Evolutionary conservation across 1,140 invertebrate genomes (phyloP), one percentile per base, ranked within the genome.

Genomic region (Papilio helenus): DNA sequence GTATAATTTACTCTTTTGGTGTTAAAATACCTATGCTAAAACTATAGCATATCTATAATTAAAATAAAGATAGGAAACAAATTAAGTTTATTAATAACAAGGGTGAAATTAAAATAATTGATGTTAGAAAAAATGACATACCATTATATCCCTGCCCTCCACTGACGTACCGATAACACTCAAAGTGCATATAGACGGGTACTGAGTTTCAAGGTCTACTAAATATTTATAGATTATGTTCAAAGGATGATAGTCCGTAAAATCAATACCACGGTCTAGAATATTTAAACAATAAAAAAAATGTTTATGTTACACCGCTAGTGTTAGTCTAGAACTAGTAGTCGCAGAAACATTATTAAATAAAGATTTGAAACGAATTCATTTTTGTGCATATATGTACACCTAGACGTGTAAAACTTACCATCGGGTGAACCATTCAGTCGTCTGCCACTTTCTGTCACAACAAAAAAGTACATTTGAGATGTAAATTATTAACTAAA

Each of bases 91-190:
- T 2, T 2, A 29, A 29, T 29, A 3, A 29, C 3, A 29, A 29
- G 29, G 29, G 3, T 29, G 3, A 29, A 29, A 29, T 29, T 29
- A 29, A 29, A 29, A 29, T 29, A 29, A 29, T 2, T 29, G 29
- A 2, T 29, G 29, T 29, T 1, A 2, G 29, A 29, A 29, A 29
- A 29, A 29, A 2, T 29, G 1, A 29, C 84, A 72, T 80, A 93
- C 91, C 90, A 90, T 91, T 83, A 93, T 91, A 71, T 92, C 87
- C 44, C 91, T 85, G 12, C 92, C 92, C 88, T 94, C 93, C 0
- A 89, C 87, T 1, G 91, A 82, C 29, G 83, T 86, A 16, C 93
- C 92, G 46, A 94, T 92, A 42, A 82, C 76, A 23, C 81, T 83
- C 3, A 93, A 89, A 18, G 92, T 92, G 44, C 92, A 94, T 5